phyloP scores from a whole-genome alignment of 2,797 vertebrate species.

The Eremophila alpestris region DNA sequence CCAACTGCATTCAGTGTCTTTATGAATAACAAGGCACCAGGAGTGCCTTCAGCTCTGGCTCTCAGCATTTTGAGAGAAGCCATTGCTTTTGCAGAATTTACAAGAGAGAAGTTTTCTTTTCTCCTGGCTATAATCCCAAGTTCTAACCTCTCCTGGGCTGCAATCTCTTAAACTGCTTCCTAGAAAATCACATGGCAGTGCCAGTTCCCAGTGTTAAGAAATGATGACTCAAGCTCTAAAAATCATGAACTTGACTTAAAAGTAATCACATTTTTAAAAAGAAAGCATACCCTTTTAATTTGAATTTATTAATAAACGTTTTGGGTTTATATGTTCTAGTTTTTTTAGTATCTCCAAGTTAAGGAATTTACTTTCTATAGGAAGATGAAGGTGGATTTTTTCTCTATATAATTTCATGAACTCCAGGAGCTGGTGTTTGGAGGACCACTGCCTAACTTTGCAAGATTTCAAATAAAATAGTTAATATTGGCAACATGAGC shows the following conservation, averaged over 20 bases:
- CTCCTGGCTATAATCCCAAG: neutral
- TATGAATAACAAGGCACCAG: neutral
- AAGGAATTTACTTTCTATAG: neutral
- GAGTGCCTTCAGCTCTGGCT: neutral
- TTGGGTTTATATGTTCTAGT: neutral
- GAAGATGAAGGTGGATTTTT: neutral
- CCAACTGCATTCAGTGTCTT: neutral
- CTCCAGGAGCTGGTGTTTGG: neutral
- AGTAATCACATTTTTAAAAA: neutral
- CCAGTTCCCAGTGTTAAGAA: neutral
- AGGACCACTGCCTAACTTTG: neutral
- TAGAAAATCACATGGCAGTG: slow-evolving; percentile 12
- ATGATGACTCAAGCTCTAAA: slow-evolving; percentile 1
- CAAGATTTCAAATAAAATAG: neutral
- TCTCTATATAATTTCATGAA: neutral
- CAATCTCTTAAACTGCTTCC: neutral
- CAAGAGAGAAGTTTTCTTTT: slow-evolving; percentile 1
- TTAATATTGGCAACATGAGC: neutral
- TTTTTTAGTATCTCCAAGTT: neutral
- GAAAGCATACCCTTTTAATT: neutral
- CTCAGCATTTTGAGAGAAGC: neutral
- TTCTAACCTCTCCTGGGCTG: neutral
- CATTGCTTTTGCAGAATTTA: slow-evolving; percentile 7
- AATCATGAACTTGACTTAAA: neutral
- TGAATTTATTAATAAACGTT: neutral